phyloP scores from a whole-genome alignment of 2,113 vertebrate species.

The Aix galericulata region DNA sequence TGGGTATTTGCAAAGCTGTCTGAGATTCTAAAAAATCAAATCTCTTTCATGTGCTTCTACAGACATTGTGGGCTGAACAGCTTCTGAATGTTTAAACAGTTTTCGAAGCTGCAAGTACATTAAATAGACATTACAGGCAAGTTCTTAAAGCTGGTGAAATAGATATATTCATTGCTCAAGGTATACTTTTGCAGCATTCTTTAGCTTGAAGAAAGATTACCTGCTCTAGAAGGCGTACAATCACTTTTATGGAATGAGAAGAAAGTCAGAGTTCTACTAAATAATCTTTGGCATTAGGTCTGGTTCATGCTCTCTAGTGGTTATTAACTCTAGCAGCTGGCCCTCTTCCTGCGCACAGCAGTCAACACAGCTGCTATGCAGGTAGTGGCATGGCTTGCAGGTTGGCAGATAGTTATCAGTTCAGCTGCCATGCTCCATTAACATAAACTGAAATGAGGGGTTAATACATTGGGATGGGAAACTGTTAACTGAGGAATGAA shows the following conservation, averaged over 20 bases:
- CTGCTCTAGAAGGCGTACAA: background rate
- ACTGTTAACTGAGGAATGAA: background rate
- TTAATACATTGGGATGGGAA: background rate
- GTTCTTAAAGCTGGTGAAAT: background rate
- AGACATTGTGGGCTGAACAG: background rate
- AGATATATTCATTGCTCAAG: background rate
- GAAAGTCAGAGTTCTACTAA: background rate
- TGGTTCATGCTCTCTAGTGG: background rate
- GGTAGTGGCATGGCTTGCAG: background rate
- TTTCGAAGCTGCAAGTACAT: background rate
- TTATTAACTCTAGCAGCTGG: background rate
- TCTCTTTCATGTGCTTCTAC: slow-evolving; percentile 53
- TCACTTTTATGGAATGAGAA: background rate
- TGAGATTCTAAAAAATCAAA: background rate
- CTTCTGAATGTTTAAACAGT: background rate
- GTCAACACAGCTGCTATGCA: background rate
- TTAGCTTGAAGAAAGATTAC: background rate
- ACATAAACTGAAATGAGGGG: background rate
- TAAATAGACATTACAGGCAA: background rate
- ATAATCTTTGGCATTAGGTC: background rate
- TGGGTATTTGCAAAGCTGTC: background rate
- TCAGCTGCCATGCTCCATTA: background rate
- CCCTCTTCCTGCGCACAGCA: background rate
- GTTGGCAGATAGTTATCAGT: background rate
- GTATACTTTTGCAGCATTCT: background rate